phyloP scores from a whole-genome alignment of 2,888 invertebrate genomes.

The Rhingia rostrata region DNA sequence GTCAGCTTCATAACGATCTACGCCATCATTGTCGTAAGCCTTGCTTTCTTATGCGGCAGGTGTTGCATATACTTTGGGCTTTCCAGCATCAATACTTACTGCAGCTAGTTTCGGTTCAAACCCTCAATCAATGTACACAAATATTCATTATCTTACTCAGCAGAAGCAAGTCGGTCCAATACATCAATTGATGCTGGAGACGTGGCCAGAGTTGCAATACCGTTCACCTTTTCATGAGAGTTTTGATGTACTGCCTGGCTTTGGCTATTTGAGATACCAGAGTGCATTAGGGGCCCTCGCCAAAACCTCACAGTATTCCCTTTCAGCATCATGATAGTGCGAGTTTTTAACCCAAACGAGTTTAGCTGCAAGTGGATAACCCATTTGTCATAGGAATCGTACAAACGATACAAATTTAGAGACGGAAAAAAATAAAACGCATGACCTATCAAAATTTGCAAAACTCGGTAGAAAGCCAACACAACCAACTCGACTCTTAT shows the following conservation, averaged over 20 bases:
- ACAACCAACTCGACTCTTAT: background rate
- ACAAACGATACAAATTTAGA: background rate
- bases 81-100: conserved; percentile 50
- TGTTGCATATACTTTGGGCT: conserved; percentile 72
- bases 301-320: conserved; percentile 87
- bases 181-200: conserved; percentile 84
- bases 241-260: conserved; percentile 93
- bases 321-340: conserved; percentile 89
- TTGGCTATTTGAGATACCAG: conserved; percentile 93
- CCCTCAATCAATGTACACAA: conserved; percentile 81
- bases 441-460: background rate
- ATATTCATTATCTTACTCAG: conserved; percentile 86
- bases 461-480: background rate
- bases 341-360: conserved; percentile 90
- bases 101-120: conserved; percentile 77
- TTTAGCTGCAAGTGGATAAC: conserved; percentile 82
- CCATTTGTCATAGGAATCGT: conserved; percentile 70
- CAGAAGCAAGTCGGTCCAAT: conserved; percentile 84
- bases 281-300: conserved; percentile 84
- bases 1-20: conserved; percentile 92
- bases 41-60: conserved; percentile 59
- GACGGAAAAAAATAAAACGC: no score
- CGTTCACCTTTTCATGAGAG: conserved; percentile 88
- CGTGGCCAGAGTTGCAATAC: conserved; percentile 85
- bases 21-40: conserved; percentile 87